phyloP scores from a whole-genome alignment of 1,140 invertebrate genomes.

The Aphaenogaster floridana region DNA sequence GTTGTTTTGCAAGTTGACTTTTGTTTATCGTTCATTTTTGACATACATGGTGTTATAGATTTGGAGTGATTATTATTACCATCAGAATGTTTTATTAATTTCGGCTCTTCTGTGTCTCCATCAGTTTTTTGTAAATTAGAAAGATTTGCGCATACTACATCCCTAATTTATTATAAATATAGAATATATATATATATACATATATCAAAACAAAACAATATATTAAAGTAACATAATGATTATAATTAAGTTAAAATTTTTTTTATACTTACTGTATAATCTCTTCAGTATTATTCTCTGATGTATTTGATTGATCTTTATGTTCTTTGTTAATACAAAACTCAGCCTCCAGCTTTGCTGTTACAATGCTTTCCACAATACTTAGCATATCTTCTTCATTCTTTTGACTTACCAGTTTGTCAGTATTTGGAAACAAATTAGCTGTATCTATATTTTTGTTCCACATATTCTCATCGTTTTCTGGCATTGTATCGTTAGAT shows the following conservation, averaged over 20 bases:
- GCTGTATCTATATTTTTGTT: slow-evolving; percentile 57
- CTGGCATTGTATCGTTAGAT: neutral
- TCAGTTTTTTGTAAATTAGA: slow-evolving; percentile 28
- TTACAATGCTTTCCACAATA: slow-evolving; percentile 68
- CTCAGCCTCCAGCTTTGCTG: slow-evolving; percentile 65
- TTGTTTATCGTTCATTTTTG: slow-evolving; percentile 33
- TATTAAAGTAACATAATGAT: neutral
- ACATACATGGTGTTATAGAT: slow-evolving; percentile 58
- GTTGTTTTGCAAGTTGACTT: slow-evolving; percentile 7
- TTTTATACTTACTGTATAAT: slow-evolving; percentile 61
- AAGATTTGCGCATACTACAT: slow-evolving; percentile 15
- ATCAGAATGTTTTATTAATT: slow-evolving; percentile 45
- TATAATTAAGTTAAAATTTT: slow-evolving; percentile 9
- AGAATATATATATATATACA: neutral
- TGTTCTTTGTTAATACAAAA: slow-evolving; percentile 28
- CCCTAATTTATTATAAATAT: slow-evolving; percentile 51
- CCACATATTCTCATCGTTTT: slow-evolving; percentile 51
- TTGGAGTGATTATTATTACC: slow-evolving; percentile 69
- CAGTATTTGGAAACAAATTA: slow-evolving; percentile 57
- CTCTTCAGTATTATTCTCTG: slow-evolving; percentile 33
- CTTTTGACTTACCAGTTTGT: slow-evolving; percentile 41
- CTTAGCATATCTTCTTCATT: slow-evolving; percentile 43
- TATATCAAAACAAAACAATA: neutral
- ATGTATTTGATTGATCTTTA: slow-evolving; percentile 17
- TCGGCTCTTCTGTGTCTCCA: neutral